Evolutionary conservation across 2,113 vertebrate genomes (phyloP).

Genomic region (Alectura lathami): DNA sequence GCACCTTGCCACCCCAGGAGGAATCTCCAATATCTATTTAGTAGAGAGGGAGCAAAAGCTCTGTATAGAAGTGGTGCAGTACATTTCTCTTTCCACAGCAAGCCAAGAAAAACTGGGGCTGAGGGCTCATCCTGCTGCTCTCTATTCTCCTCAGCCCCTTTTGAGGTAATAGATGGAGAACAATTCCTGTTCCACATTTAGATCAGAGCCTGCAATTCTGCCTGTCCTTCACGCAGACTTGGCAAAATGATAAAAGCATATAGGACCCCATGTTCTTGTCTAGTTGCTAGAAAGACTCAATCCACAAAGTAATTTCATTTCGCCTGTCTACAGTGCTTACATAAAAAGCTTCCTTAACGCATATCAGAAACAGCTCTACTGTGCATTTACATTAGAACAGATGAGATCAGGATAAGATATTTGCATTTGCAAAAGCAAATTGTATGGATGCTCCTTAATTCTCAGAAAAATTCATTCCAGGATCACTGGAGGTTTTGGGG

Average conservation of each 20-base stretch:
- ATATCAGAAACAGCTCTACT: background rate
- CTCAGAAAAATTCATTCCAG: background rate
- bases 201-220: constrained; percentile 1
- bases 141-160: background rate
- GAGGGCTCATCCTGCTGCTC: background rate
- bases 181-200: constrained; percentile 19
- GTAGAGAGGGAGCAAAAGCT: background rate
- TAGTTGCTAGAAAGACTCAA: background rate
- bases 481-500: background rate
- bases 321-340: background rate
- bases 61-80: background rate
- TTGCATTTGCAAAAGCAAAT: background rate
- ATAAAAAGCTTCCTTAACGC: background rate
- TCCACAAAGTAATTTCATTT: background rate
- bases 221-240: background rate
- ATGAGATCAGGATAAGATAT: background rate
- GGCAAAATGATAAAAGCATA: background rate
- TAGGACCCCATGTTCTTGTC: background rate
- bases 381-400: background rate
- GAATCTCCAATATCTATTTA: background rate
- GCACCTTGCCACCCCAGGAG: background rate
- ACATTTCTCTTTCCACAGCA: background rate
- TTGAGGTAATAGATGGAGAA: background rate
- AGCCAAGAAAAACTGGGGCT: background rate
- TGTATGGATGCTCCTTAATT: background rate